phyloP scores from a whole-genome alignment of 2,797 vertebrate species.

The Crypturellus tataupa region DNA sequence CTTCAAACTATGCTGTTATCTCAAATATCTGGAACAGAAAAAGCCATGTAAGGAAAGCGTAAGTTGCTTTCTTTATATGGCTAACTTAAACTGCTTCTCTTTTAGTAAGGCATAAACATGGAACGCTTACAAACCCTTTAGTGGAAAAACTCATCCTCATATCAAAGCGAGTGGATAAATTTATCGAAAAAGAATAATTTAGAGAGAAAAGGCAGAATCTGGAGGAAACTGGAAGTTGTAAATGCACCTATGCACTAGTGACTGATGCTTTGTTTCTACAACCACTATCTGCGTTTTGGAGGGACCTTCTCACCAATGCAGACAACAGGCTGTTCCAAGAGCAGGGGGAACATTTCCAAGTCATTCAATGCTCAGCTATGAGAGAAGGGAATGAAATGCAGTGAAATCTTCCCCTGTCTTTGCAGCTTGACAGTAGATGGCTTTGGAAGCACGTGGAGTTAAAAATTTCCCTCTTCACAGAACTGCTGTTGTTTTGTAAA shows the following conservation, averaged over 20 bases:
- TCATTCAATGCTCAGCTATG: not conserved
- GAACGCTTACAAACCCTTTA: not conserved
- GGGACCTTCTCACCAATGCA: not conserved
- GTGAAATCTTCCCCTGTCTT: not conserved
- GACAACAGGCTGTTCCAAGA: rapidly evolving
- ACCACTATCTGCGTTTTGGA: not conserved
- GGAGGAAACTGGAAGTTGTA: not conserved
- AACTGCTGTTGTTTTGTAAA: not conserved
- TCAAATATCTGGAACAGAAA: not conserved
- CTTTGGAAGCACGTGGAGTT: not conserved
- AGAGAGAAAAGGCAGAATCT: not conserved
- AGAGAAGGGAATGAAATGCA: not conserved
- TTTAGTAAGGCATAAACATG: not conserved
- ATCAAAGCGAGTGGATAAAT: not conserved
- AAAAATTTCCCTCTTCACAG: not conserved
- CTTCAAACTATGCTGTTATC: not conserved
- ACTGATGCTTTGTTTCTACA: not conserved
- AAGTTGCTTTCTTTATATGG: not conserved
- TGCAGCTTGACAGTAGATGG: not conserved
- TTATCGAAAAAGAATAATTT: not conserved
- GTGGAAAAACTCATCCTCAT: not conserved
- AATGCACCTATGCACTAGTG: not conserved
- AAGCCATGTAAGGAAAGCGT: too few species aligned
- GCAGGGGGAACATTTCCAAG: not conserved
- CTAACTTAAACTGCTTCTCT: not conserved